Evolutionary conservation across 1,140 invertebrate species (phyloP).

Genomic region (Temnothorax nylanderi): DNA sequence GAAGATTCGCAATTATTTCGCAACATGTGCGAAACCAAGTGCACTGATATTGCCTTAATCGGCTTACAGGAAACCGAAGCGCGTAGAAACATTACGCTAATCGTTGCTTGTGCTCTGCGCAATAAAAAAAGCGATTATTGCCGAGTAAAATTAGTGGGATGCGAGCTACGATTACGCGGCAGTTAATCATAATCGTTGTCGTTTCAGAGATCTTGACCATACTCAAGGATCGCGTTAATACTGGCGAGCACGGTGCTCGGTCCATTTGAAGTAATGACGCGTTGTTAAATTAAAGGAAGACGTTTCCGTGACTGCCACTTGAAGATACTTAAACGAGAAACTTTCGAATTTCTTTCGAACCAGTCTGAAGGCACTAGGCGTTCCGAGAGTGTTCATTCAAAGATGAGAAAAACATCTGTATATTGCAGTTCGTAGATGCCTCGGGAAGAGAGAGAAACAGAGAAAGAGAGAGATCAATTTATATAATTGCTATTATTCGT

Average conservation of each 20-base stretch:
- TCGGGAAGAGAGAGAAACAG: background rate
- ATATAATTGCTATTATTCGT: background rate
- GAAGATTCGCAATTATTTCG: background rate
- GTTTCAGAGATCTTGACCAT: slow-evolving; percentile 62
- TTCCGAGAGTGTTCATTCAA: background rate
- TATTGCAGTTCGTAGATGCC: background rate
- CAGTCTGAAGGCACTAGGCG: background rate
- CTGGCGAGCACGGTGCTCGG: background rate
- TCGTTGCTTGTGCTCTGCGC: slow-evolving; percentile 15
- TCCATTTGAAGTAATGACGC: slow-evolving; percentile 41
- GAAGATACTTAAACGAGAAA: slow-evolving; percentile 37
- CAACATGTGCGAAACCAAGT: background rate
- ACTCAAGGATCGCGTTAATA: slow-evolving; percentile 48
- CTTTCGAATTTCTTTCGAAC: slow-evolving; percentile 27
- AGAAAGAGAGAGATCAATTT: background rate
- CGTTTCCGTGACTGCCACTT: slow-evolving; percentile 34
- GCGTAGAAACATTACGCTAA: slow-evolving; percentile 3
- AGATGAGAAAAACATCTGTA: background rate
- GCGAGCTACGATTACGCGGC: slow-evolving; percentile 48
- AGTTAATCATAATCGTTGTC: slow-evolving; percentile 63
- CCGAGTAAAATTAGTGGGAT: slow-evolving; percentile 54
- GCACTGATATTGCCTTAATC: background rate
- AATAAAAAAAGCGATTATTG: slow-evolving; percentile 41
- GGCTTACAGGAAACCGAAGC: background rate
- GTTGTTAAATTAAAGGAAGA: slow-evolving; percentile 35